Evolutionary conservation across 2,888 invertebrate species (phyloP).

Genomic region (Ypsolopha sequella): DNA sequence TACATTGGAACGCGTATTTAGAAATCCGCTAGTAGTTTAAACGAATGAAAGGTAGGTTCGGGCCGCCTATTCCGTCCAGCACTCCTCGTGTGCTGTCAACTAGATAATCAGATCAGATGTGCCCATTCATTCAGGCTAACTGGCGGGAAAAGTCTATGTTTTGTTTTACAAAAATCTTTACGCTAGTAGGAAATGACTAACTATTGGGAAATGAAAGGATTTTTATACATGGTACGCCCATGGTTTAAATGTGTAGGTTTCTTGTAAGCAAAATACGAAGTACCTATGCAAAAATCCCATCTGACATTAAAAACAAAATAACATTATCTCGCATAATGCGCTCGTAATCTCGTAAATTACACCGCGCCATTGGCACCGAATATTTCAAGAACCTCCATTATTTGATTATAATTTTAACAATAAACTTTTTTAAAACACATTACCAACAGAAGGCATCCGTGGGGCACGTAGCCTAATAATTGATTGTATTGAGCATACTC

Average conservation of each 20-base stretch:
- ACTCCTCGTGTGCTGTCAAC: slow-evolving; percentile 42
- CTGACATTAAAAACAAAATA: too few relatives aligned
- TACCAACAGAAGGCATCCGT: slow-evolving; percentile 55
- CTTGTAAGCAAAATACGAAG: background rate
- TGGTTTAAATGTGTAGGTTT: too few relatives aligned
- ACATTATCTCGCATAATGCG: background rate
- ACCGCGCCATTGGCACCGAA: slow-evolving; percentile 12
- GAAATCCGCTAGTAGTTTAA: background rate
- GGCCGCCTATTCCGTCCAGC: slow-evolving; percentile 19
- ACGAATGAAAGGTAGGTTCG: slow-evolving; percentile 3
- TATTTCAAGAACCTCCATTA: background rate
- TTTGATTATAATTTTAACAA: slow-evolving; percentile 23
- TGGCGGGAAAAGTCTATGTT: too few relatives aligned
- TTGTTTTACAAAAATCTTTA: too few relatives aligned
- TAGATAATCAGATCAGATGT: slow-evolving; percentile 46
- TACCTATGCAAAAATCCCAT: background rate
- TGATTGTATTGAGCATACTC: slow-evolving; percentile 59
- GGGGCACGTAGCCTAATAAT: slow-evolving; percentile 62
- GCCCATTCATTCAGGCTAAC: background rate
- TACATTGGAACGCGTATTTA: too few relatives aligned
- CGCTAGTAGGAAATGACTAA: too few relatives aligned
- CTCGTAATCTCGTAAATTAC: slow-evolving; percentile 18
- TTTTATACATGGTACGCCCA: too few relatives aligned
- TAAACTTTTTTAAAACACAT: slow-evolving; percentile 40
- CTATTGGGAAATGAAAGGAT: too few relatives aligned